Evolutionary conservation across 1,140 invertebrate species (phyloP).

Genomic region (Chrysopa pallens): DNA sequence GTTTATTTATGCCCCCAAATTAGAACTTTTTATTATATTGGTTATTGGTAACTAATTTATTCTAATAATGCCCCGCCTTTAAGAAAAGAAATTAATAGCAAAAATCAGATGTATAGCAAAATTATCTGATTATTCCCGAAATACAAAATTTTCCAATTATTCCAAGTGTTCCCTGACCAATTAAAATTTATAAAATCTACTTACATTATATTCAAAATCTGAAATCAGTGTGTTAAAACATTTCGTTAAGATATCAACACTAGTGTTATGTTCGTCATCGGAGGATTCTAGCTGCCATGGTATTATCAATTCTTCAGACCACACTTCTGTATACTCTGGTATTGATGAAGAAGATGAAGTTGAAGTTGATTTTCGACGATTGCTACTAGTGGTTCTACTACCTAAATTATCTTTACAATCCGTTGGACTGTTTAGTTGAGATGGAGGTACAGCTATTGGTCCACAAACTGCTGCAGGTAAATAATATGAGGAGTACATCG

Average conservation of each 20-base stretch:
- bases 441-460: constrained; percentile 26
- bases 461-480: constrained; percentile 15
- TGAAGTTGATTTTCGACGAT: no score
- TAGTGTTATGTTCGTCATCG: constrained; percentile 1
- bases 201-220: constrained; percentile 25
- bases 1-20: no score
- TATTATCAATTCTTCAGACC: constrained; percentile 23
- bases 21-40: no score
- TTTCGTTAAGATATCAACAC: constrained; percentile 38
- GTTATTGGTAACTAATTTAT: no score
- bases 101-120: no score
- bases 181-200: not conserved
- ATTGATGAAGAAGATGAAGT: no score
- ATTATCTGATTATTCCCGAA: no score
- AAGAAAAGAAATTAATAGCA: no score
- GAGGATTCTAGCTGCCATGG: constrained; percentile 13
- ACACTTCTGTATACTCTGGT: constrained; percentile 6
- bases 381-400: no score
- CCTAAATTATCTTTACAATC: constrained; percentile 1
- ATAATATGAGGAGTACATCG: constrained; percentile 35
- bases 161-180: no score
- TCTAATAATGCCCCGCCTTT: no score
- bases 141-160: no score
- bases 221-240: constrained; percentile 54
- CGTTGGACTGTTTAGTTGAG: constrained; percentile 18